phyloP scores from a whole-genome alignment of 2,797 vertebrate species.

The Chrosomus eos region DNA sequence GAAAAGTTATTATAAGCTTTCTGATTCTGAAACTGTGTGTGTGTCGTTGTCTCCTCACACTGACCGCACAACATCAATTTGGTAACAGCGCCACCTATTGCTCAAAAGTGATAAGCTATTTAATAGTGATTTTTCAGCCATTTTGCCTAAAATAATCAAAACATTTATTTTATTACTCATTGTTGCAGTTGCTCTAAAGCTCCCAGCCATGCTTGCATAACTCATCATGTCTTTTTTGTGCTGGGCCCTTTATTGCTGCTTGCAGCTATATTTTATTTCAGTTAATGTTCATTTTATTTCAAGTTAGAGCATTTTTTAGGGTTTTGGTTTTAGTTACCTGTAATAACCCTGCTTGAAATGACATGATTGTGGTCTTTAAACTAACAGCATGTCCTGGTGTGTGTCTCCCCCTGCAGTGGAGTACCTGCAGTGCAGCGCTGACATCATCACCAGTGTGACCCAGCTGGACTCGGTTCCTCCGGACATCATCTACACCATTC shows the following conservation, averaged over 20 bases:
- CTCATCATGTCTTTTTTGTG: not conserved
- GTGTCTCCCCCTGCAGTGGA: slow-evolving; percentile 9
- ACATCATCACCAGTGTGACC: not conserved
- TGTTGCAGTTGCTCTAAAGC: too few relatives aligned
- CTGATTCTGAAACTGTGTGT: too few relatives aligned
- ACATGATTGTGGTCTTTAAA: not conserved
- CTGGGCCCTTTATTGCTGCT: not conserved
- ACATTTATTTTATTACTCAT: too few relatives aligned
- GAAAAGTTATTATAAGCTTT: too few relatives aligned
- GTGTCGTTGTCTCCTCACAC: too few relatives aligned
- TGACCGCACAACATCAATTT: too few relatives aligned
- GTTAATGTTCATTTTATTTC: too few relatives aligned
- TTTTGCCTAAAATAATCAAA: too few relatives aligned
- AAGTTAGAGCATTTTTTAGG: not conserved
- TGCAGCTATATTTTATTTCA: not conserved
- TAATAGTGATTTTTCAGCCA: too few relatives aligned
- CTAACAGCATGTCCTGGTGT: not conserved
- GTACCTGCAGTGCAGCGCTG: slow-evolving; percentile 36
- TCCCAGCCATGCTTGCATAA: not conserved
- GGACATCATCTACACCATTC: slow-evolving; percentile 62
- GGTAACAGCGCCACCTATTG: too few relatives aligned
- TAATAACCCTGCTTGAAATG: not conserved
- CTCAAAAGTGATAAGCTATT: too few relatives aligned
- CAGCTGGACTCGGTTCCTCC: slow-evolving; percentile 39
- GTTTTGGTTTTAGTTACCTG: not conserved